Percentiles rank a stretch among this genome's conserved stretches.
phyloP scores from a whole-genome alignment of 2,797 vertebrate species.

The Bovichtus diacanthus region DNA sequence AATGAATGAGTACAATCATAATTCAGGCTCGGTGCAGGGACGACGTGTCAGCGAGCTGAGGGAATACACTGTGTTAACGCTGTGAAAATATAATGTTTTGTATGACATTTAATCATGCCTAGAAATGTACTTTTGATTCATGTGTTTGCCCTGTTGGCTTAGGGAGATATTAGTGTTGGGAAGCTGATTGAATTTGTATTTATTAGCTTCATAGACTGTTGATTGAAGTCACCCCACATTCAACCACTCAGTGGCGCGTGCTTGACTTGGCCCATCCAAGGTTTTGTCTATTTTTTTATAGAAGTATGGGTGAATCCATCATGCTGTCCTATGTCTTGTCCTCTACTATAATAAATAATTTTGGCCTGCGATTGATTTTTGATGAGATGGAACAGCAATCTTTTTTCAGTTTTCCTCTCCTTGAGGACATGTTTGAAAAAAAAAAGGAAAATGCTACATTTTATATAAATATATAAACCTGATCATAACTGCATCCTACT shows the following conservation, averaged over 20 bases:
- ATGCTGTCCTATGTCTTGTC: not conserved
- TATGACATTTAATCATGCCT: not conserved
- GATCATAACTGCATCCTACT: not conserved
- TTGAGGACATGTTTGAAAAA: not conserved
- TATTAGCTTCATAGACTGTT: not conserved
- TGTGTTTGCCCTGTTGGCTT: constrained; percentile 10
- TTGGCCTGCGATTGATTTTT: constrained; percentile 18
- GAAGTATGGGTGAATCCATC: constrained; percentile 21
- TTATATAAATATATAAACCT: constrained; percentile 2
- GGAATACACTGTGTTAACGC: not conserved
- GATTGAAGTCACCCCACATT: not conserved
- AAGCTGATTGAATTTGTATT: constrained; percentile 11
- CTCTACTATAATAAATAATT: constrained; percentile 31
- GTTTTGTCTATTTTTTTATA: not conserved
- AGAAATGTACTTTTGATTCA: constrained; percentile 6
- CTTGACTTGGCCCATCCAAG: not conserved
- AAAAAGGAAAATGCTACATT: not conserved
- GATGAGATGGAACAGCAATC: not conserved
- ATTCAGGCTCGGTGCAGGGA: not conserved
- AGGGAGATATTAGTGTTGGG: not conserved
- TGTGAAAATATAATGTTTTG: not conserved
- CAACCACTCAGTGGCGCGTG: not conserved
- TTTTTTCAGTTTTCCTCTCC: not conserved
- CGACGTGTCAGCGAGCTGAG: not conserved
- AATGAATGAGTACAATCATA: constrained; percentile 14